phyloP scores from a whole-genome alignment of 2,797 vertebrate genomes.

The Coregonus ussuriensis region DNA sequence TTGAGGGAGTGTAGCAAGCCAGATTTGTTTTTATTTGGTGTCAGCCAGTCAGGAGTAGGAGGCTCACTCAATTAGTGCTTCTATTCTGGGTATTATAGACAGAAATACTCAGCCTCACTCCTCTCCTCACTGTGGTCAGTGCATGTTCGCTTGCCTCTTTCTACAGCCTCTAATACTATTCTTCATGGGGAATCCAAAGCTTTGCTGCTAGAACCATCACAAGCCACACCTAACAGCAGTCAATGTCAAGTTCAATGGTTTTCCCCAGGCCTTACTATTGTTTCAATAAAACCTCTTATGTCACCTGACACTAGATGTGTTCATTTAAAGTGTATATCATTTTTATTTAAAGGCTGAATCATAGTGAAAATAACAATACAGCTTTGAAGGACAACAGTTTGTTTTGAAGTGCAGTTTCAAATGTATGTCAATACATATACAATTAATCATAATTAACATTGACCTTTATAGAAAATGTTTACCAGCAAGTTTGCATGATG shows the following conservation, averaged over 20 bases:
- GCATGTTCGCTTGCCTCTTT: slow-evolving; percentile 14
- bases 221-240: slow-evolving; percentile 10
- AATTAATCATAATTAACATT: neutral
- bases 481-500: neutral
- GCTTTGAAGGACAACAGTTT: neutral
- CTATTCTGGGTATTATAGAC: neutral
- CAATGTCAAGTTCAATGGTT: slow-evolving; percentile 12
- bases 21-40: neutral
- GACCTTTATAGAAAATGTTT: neutral
- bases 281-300: slow-evolving; percentile 56
- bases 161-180: slow-evolving; percentile 18
- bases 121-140: neutral
- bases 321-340: neutral
- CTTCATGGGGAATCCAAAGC: slow-evolving; percentile 28
- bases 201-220: slow-evolving; percentile 44
- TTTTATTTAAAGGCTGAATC: too few relatives aligned
- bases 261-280: slow-evolving; percentile 23
- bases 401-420: neutral
- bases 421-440: neutral
- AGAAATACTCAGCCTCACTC: neutral
- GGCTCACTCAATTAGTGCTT: slow-evolving; percentile 5
- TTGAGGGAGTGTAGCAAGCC: neutral
- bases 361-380: neutral
- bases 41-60: slow-evolving; percentile 16
- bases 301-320: neutral